Base-by-base conservation (phyloP, 2,113 vertebrate species). In the Hipposideros armiger region DNA sequence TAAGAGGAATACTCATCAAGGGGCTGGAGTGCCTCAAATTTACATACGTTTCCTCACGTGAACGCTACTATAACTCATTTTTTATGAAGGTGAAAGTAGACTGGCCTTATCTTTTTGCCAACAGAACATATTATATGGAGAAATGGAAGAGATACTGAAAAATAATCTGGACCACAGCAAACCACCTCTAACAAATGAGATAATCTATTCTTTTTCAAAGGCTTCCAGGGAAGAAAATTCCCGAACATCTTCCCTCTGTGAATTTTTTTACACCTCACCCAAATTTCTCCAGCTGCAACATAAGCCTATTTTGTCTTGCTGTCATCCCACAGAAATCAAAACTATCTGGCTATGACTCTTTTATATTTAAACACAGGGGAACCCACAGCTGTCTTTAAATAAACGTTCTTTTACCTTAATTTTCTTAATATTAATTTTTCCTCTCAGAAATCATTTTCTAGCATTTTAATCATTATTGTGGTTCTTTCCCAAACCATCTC, bases 201-300 rank as follows among this genome's bases (percentile, higher is more conserved):
- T 87, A 87, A 97, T 67, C 62, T 81, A 88, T 83, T 96, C 47
- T 28, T 94, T 96, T 92, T 77, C 64, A 81, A 96, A 96, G 47
- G 20, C 9, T 76, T 91, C 73, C 58, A 93, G 28, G 70, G 47
- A 94, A 97, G 32, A 70, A 94, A 95, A 95, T 86, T 95, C 66
- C 50, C 45, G 54, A 95, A 91, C 42, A 87, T 64, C 32, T 81
- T 95, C 70, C 45, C 87, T 81, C 74, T 87, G 83, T 45, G 73
- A 80, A 87, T 81, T 85, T 90, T 84, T 92, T 97, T 92, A 94
- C 42, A 94, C n/a, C 72, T 93, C 95, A 82, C 82, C 32, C 58
- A 96, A 58, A 93, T 56, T 78, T 92, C 94, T 96, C 90, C 45
- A 94, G 90, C 70, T 93, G 28, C 11, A 92, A 82, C 45, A 78